phyloP scores from a whole-genome alignment of 1,140 invertebrate genomes.

The Triops longicaudatus region DNA sequence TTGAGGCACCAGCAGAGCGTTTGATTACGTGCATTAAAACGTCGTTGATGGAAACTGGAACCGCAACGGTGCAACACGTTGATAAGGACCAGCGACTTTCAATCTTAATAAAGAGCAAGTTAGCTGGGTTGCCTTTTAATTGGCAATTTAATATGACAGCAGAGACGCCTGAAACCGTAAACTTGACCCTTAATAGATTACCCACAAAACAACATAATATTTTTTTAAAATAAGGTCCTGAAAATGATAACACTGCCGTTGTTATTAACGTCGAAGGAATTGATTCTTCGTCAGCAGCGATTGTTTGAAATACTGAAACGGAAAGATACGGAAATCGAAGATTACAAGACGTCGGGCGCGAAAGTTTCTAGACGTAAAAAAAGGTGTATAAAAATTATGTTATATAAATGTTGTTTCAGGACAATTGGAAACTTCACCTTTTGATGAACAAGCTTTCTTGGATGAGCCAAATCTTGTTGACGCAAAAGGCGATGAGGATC shows the following conservation, averaged over 20 bases:
- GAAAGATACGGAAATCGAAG: not conserved
- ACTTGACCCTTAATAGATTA: not conserved
- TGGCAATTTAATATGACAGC: not conserved
- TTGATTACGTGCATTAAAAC: not conserved
- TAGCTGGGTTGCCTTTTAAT: not conserved
- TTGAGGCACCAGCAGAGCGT: not conserved
- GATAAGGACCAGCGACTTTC: not conserved
- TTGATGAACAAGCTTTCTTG: not conserved
- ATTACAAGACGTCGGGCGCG: not conserved
- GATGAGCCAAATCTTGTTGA: not conserved
- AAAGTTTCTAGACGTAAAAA: constrained; percentile 5
- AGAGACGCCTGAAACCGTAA: not conserved
- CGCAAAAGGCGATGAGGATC: not conserved
- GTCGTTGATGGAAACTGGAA: not conserved
- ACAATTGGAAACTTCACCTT: not conserved
- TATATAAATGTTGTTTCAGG: not conserved
- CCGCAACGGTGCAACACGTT: not conserved
- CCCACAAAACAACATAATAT: not conserved
- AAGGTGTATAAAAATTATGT: not conserved
- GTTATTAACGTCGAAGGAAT: not conserved
- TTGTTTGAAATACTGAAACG: not conserved
- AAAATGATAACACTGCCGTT: not conserved
- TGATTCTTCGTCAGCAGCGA: not conserved
- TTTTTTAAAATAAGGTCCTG: not conserved
- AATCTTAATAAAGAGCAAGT: not conserved